A percentile compares a stretch with the other conserved stretches of the same genome.
phyloP scores from a whole-genome alignment of 2,797 vertebrate genomes.

The Mormyrus hasselquistii region DNA sequence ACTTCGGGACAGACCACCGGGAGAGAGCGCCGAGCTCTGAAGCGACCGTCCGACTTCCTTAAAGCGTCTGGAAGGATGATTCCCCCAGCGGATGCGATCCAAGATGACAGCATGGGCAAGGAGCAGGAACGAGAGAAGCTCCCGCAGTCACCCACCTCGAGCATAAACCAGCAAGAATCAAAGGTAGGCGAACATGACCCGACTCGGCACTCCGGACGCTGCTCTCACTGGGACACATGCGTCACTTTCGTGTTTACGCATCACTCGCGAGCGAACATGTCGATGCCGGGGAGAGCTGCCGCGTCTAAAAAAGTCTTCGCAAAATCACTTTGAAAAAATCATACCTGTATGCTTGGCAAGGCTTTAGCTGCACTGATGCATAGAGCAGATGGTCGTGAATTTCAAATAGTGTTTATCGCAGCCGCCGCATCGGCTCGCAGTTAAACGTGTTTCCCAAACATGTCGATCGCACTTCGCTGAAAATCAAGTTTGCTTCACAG shows the following conservation, averaged over 20 bases:
- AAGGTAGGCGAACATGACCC: constrained; percentile 53
- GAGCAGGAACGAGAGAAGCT: constrained; percentile 54
- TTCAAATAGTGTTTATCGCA: constrained; percentile 24
- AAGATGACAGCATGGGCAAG: constrained; percentile 59
- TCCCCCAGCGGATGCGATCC: constrained; percentile 58
- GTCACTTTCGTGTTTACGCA: neutral
- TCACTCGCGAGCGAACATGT: neutral
- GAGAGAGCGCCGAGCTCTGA: neutral
- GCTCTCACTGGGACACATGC: neutral
- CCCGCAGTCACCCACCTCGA: constrained; percentile 57
- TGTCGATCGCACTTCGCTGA: neutral
- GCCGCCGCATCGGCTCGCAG: neutral
- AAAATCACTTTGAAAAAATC: neutral
- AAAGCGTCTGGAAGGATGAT: constrained; percentile 53
- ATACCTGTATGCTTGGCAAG: neutral
- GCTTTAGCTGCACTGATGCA: neutral
- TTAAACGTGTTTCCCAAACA: constrained; percentile 8
- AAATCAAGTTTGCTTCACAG: neutral
- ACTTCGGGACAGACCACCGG: neutral
- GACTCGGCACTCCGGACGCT: neutral
- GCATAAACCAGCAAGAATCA: constrained; percentile 59
- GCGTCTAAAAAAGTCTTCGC: constrained; percentile 1
- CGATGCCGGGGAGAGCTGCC: neutral
- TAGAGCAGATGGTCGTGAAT: constrained; percentile 22
- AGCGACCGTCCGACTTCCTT: neutral